These are phyloP conservation scores for Silurus asotus DNA, from an alignment of 2,113 vertebrate species.

Conservation along the genomic window DNA sequence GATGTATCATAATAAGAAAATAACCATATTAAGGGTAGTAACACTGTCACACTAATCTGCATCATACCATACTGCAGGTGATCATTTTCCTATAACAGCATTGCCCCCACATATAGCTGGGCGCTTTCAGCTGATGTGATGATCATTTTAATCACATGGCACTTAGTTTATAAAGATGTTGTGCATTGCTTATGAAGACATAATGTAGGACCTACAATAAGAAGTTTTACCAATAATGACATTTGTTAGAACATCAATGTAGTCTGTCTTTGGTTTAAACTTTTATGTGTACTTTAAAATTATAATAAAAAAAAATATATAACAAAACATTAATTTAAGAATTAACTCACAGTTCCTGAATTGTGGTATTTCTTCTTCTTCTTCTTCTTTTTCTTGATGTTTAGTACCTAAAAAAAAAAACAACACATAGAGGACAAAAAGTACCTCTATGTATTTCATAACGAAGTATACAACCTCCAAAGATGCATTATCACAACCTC, in stretches of 20 bases:
- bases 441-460: neutral
- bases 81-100: neutral
- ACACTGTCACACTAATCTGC: neutral
- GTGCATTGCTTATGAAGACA: conserved; percentile 57
- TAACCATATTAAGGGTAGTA: neutral
- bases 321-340: neutral
- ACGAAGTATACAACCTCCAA: neutral
- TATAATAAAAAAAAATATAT: too few relatives aligned
- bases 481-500: neutral
- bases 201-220: conserved; percentile 52
- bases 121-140: neutral
- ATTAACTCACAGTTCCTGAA: conserved; percentile 94
- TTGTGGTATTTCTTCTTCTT: conserved; percentile 98
- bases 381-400: conserved; percentile 97
- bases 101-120: neutral
- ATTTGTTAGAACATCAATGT: conserved; percentile 32
- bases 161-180: conserved; percentile 37
- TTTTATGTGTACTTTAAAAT: neutral
- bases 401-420: conserved; percentile 82
- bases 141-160: conserved; percentile 20
- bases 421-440: neutral
- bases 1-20: neutral
- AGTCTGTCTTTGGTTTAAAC: neutral
- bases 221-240: conserved; percentile 55
- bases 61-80: neutral